phyloP scores from a whole-genome alignment of 1,140 invertebrate species.

The Lanistes nyassanus region DNA sequence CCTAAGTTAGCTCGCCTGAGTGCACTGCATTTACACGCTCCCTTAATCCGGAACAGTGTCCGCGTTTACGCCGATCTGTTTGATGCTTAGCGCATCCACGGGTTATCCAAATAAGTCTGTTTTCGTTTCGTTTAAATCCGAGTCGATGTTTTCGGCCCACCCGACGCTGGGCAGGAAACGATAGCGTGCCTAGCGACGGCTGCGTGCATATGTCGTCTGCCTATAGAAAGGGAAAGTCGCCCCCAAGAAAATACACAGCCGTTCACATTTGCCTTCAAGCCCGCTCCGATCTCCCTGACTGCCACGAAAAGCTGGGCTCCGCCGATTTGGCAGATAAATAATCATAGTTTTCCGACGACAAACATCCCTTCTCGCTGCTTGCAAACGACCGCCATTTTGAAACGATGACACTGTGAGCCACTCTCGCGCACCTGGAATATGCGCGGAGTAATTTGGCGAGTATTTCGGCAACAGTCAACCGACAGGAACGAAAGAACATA shows the following conservation, averaged over 20 bases:
- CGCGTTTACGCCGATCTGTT: slow-evolving; percentile 2
- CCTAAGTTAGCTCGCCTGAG: background rate
- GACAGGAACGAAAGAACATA: background rate
- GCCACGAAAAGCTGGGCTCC: no score
- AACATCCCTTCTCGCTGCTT: no score
- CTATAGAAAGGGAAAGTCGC: background rate
- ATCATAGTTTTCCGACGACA: no score
- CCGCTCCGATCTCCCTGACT: no score
- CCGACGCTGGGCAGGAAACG: slow-evolving; percentile 14
- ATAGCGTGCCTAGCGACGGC: slow-evolving; percentile 21
- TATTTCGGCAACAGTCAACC: background rate
- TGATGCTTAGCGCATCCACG: slow-evolving; percentile 4
- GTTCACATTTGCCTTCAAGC: no score
- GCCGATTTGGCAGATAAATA: no score
- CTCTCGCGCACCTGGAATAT: background rate
- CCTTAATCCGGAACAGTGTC: background rate
- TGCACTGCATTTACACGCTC: slow-evolving; percentile 11
- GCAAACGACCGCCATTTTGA: no score
- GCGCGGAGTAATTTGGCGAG: background rate
- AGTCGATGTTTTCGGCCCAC: slow-evolving; percentile 24
- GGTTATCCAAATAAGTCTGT: slow-evolving; percentile 21
- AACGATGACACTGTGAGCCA: background rate
- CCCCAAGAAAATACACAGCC: slow-evolving; percentile 16
- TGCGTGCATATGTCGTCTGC: slow-evolving; percentile 14
- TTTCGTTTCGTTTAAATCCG: slow-evolving; percentile 23